A percentile compares a stretch with the other conserved stretches of the same genome.
phyloP scores from a whole-genome alignment of 1,140 invertebrate species.

The Cotesia glomerata region DNA sequence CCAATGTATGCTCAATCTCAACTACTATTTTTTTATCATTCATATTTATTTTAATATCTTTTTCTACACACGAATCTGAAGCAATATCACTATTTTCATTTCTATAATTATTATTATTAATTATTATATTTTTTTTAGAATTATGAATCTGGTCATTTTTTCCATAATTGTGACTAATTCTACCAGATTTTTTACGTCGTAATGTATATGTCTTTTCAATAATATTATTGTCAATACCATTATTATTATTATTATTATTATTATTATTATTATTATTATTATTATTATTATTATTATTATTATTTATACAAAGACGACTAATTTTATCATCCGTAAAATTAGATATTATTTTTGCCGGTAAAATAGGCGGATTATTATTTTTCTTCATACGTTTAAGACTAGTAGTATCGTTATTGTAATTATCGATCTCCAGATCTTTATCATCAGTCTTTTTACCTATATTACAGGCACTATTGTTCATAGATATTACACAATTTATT shows the following conservation, averaged over 20 bases:
- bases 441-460: constrained; percentile 52
- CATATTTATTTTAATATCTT: background rate
- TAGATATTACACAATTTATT: background rate
- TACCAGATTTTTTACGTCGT: background rate
- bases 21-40: background rate
- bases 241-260: constrained; percentile 9
- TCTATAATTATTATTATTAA: constrained; percentile 28
- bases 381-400: background rate
- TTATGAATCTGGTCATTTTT: background rate
- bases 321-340: background rate
- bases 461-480: constrained; percentile 18
- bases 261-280: constrained; percentile 11
- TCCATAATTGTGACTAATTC: background rate
- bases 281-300: constrained; percentile 9
- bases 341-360: background rate
- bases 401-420: background rate
- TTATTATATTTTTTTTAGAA: background rate
- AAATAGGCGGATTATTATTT: background rate
- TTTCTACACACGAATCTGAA: constrained; percentile 25
- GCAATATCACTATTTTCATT: constrained; percentile 41
- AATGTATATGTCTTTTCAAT: background rate
- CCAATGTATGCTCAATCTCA: background rate
- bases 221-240: background rate
- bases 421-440: constrained; percentile 9
- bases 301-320: background rate